Evolutionary conservation across 2,888 invertebrate genomes (phyloP), one percentile per base, ranked within the genome.

Genomic region (Tillus elongatus): DNA sequence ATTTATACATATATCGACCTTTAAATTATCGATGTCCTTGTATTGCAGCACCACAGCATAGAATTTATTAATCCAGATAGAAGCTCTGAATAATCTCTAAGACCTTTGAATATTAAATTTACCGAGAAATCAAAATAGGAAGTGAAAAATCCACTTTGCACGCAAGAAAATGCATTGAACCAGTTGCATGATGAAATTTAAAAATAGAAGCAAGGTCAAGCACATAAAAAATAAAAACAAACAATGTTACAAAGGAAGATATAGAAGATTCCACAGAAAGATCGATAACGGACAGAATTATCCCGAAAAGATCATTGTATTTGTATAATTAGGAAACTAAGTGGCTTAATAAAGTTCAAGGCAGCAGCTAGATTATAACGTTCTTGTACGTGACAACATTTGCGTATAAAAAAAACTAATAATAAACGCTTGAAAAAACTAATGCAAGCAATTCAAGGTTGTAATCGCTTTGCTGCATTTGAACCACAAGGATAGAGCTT

Each of bases 321-420:
- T 19, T n/a, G 6, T 19, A 8, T 19, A 19, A n/a, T 19, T n/a
- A 44, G 39, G 42, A 46, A 42, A 45, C 42, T 46, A 45, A 40
- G 45, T 43, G 43, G 43, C 46, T 44, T 47, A 40, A 44, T 53
- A 55, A 56, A 56, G 56, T 55, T 56, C 56, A 56, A 56, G 55
- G 56, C 42, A 41, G 41, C 40, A 53, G 52, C 50, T 44, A 44
- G 45, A 53, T 47, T 52, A 51, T 35, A 32, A 9, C 13, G 13
- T 43, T 40, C 41, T 44, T 46, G 37, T 51, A 50, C 46, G 47
- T 51, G 47, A 47, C 50, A 49, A 39, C 37, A 13, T 33, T 37
- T 39, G 41, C 43, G 46, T 45, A 40, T 46, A 45, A 41, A 43
- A 41, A 39, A 41, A 50, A 45, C 47, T 45, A 46, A 49, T 29